Evolutionary conservation across 2,113 vertebrate genomes (phyloP), one percentile per base, ranked within the genome.

Genomic region (Gallinago media): DNA sequence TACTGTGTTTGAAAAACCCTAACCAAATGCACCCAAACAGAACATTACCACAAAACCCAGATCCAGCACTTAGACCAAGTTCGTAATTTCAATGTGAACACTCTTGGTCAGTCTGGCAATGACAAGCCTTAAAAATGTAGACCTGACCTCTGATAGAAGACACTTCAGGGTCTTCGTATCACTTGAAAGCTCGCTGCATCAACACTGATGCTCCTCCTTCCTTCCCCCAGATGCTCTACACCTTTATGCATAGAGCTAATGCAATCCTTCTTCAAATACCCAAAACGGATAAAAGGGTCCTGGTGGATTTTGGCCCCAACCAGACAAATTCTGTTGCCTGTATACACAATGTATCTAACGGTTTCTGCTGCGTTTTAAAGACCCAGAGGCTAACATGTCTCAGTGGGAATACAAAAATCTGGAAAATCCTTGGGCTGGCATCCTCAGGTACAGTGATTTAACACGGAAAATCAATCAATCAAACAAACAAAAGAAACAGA

Each of bases 151-250:
- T 75, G 62, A 82, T 90, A 54, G 0, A 5, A 92, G 76, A 10
- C 42, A 23, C 29, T 84, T 94, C 6, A 29, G 80, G 49, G 78
- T 88, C 73, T 77, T 87, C 21, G 1, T 70, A n/a, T 79, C 46
- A 34, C 82, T 83, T 61, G 67, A 42, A 79, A 86, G 88, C 91
- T 91, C 49, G 54, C 80, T 94, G 95, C 92, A 95, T 94, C 96
- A 82, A 6, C 8, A 10, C 40, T 46, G 88, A 54, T 94, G 88
- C 88, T 96, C 83, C 83, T 96, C 83, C 91, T 96, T 94, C 79
- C 79, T 93, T 76, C 68, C 32, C 63, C 54, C 10, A 81, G 70
- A 85, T 72, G 87, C 72, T 89, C 40, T 49, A 25, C 49, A 70
- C 73, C 66, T 84, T 85, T 61, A 34, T 82, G 49, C 58, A 15